Base-by-base conservation (phyloP, 2,888 invertebrate species). In the Scaptomyza parva region DNA sequence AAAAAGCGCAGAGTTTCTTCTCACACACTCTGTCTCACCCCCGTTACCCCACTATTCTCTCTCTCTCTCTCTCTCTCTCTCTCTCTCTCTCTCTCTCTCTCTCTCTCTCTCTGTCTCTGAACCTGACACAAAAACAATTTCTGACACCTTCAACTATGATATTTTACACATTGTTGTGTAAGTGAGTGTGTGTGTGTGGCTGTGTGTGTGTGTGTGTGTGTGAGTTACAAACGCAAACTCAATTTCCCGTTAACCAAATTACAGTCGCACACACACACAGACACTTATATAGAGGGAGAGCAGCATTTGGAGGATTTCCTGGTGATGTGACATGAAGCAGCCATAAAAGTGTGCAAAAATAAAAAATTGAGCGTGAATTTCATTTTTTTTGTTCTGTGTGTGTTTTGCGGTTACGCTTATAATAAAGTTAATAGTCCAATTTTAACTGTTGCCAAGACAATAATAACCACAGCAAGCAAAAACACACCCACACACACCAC, bases 191-290 rank as follows among this genome's bases (percentile, higher is more conserved):
- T 18, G 18, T 37, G 8, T 44, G 22, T 43, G 52, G 12, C 55
- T 14, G 35, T 40, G 43, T 17, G 52, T 26, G n/a, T 20, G 20
- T 44, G 24, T 35, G 30, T 48, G 37, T 40, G 28, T 39, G 59
- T 28, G 18, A 33, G 60, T 30, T 41, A 58, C 37, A 61, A 57
- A 62, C n/a, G 45, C 52, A 60, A 67, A 85, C 44, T 60, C 71
- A 63, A 70, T 65, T 69, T 77, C 22, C 53, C 57, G 68, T 66
- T 85, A 86, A 86, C 73, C 67, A 70, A 87, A 76, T 87, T 85
- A 85, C 62, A 48, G 26, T 35, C 37, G 39, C 18, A 54, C 54
- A 37, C 35, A n/a, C 26, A 6, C 26, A 9, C 30, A 30, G 12
- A 30, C n/a, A n/a, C 33, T n/a, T n/a, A n/a, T n/a, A n/a, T n/a